These are phyloP conservation scores for Myotis findleyi DNA, from an alignment of 2,797 vertebrate species.

Conservation along the genomic window DNA sequence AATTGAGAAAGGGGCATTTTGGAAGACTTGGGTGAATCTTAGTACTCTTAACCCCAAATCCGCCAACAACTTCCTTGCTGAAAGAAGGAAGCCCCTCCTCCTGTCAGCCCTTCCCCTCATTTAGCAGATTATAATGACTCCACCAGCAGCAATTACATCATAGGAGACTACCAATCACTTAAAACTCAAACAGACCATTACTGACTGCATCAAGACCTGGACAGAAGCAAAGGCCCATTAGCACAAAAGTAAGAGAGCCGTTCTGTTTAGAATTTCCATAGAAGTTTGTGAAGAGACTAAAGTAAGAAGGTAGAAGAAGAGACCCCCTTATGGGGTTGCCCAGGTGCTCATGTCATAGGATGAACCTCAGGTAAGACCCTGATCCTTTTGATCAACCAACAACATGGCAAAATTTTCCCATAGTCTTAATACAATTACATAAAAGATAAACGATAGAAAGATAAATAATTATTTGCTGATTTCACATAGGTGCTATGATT, in stretches of 20 bases:
- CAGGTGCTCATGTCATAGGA: neutral
- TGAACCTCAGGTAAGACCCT: neutral
- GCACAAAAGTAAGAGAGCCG: neutral
- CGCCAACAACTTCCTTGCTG: neutral
- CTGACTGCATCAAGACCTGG: neutral
- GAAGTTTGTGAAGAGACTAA: neutral
- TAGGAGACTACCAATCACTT: neutral
- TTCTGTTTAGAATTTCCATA: neutral
- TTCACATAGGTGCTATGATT: neutral
- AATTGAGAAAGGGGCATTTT: neutral
- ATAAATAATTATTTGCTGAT: neutral
- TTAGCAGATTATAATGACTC: neutral
- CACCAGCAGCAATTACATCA: neutral
- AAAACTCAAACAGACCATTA: neutral
- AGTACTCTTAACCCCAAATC: neutral
- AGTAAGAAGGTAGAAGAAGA: neutral
- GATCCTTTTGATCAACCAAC: neutral
- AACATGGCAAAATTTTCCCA: neutral
- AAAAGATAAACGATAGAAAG: neutral
- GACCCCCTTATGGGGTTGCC: neutral
- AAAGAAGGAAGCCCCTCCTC: neutral
- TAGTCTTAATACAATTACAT: neutral
- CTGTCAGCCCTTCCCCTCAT: neutral
- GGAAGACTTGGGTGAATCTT: neutral
- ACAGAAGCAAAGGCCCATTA: neutral